A percentile compares a stretch with the other conserved stretches of the same genome.
phyloP scores from a whole-genome alignment of 2,888 invertebrate genomes.

The Nebria salina region DNA sequence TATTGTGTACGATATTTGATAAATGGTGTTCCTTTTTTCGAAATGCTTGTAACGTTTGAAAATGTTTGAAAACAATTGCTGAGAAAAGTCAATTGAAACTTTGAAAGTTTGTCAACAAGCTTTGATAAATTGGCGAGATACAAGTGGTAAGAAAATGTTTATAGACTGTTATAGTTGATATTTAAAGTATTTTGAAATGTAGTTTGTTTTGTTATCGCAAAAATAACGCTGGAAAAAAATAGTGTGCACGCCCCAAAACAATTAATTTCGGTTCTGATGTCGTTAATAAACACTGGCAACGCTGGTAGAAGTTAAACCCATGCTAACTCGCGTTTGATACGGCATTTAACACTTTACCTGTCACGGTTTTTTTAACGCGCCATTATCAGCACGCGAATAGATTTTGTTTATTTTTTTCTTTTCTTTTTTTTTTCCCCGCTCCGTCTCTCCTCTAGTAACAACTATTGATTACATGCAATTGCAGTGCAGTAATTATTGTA shows the following conservation, averaged over 20 bases:
- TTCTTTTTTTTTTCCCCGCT: background rate
- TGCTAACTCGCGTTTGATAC: slow-evolving; percentile 44
- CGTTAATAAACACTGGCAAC: slow-evolving; percentile 23
- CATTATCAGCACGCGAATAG: slow-evolving; percentile 38
- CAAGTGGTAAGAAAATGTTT: background rate
- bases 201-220: slow-evolving; percentile 38
- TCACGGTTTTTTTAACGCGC: slow-evolving; percentile 29
- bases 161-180: background rate
- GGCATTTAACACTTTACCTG: slow-evolving; percentile 42
- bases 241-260: slow-evolving; percentile 38
- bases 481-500: background rate
- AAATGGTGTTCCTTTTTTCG: no score
- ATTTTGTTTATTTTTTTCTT: background rate
- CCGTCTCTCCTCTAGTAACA: background rate
- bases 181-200: background rate
- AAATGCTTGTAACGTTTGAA: background rate
- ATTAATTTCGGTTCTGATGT: slow-evolving; percentile 37
- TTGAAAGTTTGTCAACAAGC: background rate
- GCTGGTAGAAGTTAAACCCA: slow-evolving; percentile 10
- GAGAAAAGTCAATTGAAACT: background rate
- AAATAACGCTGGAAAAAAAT: slow-evolving; percentile 31
- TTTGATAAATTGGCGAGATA: background rate
- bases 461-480: background rate
- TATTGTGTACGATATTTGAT: no score
- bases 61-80: background rate